Conservation (phyloP, 2,888 invertebrate species). For the Bimastos eiseni region DNA sequence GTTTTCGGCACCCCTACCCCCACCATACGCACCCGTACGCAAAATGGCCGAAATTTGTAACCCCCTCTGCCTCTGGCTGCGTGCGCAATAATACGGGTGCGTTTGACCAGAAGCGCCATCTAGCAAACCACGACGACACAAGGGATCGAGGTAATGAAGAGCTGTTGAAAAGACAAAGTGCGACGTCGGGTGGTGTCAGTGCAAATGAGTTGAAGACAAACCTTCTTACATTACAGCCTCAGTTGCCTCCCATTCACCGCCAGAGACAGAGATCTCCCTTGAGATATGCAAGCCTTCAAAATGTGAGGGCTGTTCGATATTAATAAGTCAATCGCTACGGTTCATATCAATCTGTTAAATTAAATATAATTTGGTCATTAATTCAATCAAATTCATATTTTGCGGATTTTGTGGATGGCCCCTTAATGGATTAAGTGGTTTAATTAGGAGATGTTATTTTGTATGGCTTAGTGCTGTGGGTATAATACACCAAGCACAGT, state of each 20-base stretch:
- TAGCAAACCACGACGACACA: background rate
- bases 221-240: background rate
- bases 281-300: background rate
- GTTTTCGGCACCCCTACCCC: too few species aligned
- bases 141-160: too few species aligned
- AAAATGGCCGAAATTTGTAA: too few species aligned
- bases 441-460: too few species aligned
- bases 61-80: too few species aligned
- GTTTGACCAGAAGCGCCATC: background rate
- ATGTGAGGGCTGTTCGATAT: background rate
- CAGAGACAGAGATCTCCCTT: background rate
- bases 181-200: background rate
- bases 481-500: too few species aligned
- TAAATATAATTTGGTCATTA: background rate
- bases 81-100: too few species aligned
- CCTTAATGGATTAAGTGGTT: too few species aligned
- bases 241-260: background rate
- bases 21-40: too few species aligned
- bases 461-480: too few species aligned
- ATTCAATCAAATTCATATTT: background rate
- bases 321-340: too few species aligned
- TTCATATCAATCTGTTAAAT: background rate
- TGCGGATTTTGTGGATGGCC: too few species aligned
- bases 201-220: background rate
- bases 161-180: background rate